Base-by-base conservation (phyloP, 2,113 vertebrate genomes). In the Illadopsis cleaveri region DNA sequence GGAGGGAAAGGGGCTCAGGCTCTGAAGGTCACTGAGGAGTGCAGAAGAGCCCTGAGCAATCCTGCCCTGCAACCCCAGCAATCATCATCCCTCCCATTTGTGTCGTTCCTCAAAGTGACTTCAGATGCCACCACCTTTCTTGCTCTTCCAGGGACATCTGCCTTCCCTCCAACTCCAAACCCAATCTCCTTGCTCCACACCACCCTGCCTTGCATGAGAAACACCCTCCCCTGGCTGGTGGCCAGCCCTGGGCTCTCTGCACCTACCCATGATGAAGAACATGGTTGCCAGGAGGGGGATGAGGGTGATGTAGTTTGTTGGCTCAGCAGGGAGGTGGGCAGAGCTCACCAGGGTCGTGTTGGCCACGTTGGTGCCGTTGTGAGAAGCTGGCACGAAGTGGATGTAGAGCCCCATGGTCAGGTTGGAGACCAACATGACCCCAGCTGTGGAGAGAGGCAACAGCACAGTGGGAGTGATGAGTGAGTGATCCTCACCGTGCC, bases 221-320 rank as follows among this genome's bases (percentile, higher is more conserved):
- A 33, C 3, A 1, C n/a, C 8, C 42, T 31, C 27, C 45, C 45
- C 47, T n/a, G 22, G 30, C 56, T 81, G 69, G 42, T 23, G 42
- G 30, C 45, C 70, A 58, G 13, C 19, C 20, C 50, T 17, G 38
- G 24, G 66, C 31, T 8, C 57, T 87, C 33, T 50, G 38, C 40
- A 96, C 98, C 66, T 96, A 99, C 99, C 99, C 96, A 99, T 99
- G 95, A 99, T 99, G 95, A 99, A 99, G 88, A 99, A 82, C 98
- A 99, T 98, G 64, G 98, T 98, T 90, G 98, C 98, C 88, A 99
- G 97, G 79, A 99, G 97, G 7, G 99, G 99, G 44, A 99, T 96
- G 73, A 99, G 94, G 18, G 97, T 98, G 87, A 97, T 58, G 76
- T 95, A 93, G 86, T 85, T 88, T 27, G 62, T 33, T 0, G 95